Evolutionary conservation across 1,140 invertebrate species (phyloP), one percentile per base, ranked within the genome.

Genomic region (Liolophura sinensis): DNA sequence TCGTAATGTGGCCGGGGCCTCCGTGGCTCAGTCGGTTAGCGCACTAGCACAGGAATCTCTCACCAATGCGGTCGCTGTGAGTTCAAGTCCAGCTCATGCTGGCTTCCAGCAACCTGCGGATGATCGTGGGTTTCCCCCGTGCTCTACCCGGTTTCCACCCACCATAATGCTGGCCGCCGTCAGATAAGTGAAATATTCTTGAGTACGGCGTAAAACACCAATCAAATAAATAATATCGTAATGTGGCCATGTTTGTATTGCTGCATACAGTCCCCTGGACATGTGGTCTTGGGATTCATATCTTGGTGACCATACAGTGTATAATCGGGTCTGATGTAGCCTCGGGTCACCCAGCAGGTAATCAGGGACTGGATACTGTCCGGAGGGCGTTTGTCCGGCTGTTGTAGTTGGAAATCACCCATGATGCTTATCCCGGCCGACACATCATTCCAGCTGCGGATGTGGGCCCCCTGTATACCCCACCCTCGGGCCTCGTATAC

Each of bases 371-470:
- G 64, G 9, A 76, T 61, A 4, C 68, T 67, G 24, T 73, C 25
- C 12, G 76, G n/a, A 31, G 77, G 69, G 1, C 31, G 59, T 4
- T 54, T 22, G 58, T 73, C 74, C 9, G 78, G 78, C 24, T 64
- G 31, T 47, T 67, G 55, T 24, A 66, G 48, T 5, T 62, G 70
- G 64, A 70, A 79, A 54, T 73, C 68, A 48, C 92, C 92, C 65
- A 93, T 91, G 7, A 93, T 83, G 40, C 88, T 89, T 69, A 93
- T 91, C 46, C 91, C 92, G 22, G 91, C 86, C 20, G 65, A 65
- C 6, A 63, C 62, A n/a, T 50, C 47, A 52, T 75, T 75, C 57
- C 70, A 73, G 15, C 65, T 63, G 12, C 56, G 46, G 1, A 72
- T 68, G 62, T 77, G 75, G 9, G 69, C 73, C 4, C 73, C 73